Base-by-base conservation (phyloP, 2,888 invertebrate species). In the Lithosia quadra region DNA sequence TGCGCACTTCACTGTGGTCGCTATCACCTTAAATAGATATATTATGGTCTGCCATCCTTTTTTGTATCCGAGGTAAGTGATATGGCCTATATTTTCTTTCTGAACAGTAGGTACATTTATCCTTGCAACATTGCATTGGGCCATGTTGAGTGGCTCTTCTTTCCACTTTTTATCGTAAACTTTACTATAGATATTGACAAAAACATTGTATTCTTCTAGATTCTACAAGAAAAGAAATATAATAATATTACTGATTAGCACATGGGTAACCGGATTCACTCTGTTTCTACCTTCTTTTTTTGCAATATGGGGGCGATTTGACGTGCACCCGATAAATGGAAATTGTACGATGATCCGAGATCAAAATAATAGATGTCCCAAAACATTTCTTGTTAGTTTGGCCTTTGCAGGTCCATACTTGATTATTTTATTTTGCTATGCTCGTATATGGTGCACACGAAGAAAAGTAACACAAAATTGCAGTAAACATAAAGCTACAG, bases 371-470 rank as follows among this genome's bases (percentile, higher is more conserved):
- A 95, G 96, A 55, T 96, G 97, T 60, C 97, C 98, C 7, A 99
- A 97, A 88, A 97, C 96, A 78, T 96, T 97, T 63, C 95, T 98
- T 1, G 98, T 98, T 86, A 94, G 97, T 5, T 95, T 96, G 61
- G 98, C 97, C 43, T 99, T 99, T 85, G 95, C 97, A 65, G 95
- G 98, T 65, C 98, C 99, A 0, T 98, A 98, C 89, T 88, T 97
- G 75, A 96, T 97, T 68, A 98, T 99, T 83, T 96, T 98, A 49
- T 92, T 97, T 73, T 98, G 98, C 86, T 98, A 98, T 83, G 96
- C 97, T 0, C 96, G 97, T 76, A 99, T 98, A 88, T 97, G 97
- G 87, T 96, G 96, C 87, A 97, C 97, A 64, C 98, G 97, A 0
- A 95, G 97, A n/a, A 96, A 96, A 86, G 96, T 97, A 0, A 96